Evolutionary conservation across 2,113 vertebrate genomes (phyloP), one percentile per base, ranked within the genome.

Genomic region (Otolemur garnettii): DNA sequence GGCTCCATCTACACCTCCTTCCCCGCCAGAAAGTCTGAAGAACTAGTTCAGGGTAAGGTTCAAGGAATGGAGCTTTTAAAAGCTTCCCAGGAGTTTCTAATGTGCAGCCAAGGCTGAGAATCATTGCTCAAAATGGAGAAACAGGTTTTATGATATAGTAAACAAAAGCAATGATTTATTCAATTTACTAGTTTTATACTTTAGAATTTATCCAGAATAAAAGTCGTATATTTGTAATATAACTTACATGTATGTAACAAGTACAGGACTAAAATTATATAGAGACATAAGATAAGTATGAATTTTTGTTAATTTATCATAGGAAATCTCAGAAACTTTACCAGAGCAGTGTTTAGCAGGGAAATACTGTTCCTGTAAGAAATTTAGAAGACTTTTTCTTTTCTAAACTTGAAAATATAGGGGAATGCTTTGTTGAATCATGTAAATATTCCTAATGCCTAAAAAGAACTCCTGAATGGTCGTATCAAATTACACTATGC

Each of bases 221-320:
- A 97, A 95, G 28, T 86, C 59, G 57, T 88, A 88, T 14, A 66
- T 71, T 60, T 96, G 26, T 26, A 87, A 85, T 26, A 71, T 72
- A 93, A 74, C 42, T 62, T 8, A 45, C 64, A 62, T 38, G 80
- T 35, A 4, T 95, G 79, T 78, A 93, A 17, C 83, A 95, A 87
- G 60, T 83, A 78, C n/a, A 74, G 26, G 35, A 94, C 95, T 85
- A 95, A 98, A 96, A 91, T 69, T 38, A 95, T 15, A 95, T 66
- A 72, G 0, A 14, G 55, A 69, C 81, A 19, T n/a, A 38, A 38
- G 81, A 50, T 30, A 22, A 87, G 45, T 94, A 55, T 94, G 90
- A 69, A 94, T 14, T 24, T 33, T 77, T 57, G 28, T 4, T 78
- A 64, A 69, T 59, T 71, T 90, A 88, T 93, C 53, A 45, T 4